phyloP scores from a whole-genome alignment of 2,797 vertebrate genomes.

The Monodelphis domestica region DNA sequence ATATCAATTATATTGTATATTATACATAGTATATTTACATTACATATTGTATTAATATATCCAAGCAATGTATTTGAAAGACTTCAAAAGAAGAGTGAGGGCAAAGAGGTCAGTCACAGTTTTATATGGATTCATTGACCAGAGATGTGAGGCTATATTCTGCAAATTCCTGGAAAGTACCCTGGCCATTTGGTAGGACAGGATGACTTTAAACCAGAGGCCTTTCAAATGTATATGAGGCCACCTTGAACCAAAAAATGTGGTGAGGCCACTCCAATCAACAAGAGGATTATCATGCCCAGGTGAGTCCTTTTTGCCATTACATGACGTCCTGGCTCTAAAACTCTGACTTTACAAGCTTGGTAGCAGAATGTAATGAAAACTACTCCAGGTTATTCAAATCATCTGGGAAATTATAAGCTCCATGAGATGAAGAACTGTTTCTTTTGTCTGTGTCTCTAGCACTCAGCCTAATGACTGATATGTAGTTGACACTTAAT shows the following conservation, averaged over 20 bases:
- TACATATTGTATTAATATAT: neutral
- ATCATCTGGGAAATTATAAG: neutral
- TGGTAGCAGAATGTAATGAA: neutral
- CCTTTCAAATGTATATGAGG: neutral
- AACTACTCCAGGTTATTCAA: neutral
- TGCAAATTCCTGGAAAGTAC: neutral
- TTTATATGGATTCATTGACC: neutral
- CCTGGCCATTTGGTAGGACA: neutral
- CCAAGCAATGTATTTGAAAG: neutral
- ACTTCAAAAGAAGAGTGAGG: neutral
- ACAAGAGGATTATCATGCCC: neutral
- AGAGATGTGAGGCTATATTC: neutral
- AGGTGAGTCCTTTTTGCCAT: neutral
- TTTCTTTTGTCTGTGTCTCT: neutral
- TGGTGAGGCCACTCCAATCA: neutral
- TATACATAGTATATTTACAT: neutral
- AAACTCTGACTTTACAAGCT: neutral
- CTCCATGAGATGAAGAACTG: neutral
- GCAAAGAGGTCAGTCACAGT: neutral
- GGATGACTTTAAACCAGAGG: neutral
- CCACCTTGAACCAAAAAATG: neutral
- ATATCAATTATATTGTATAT: neutral
- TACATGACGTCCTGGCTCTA: neutral
- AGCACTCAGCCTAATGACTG: neutral
- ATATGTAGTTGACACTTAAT: neutral